These are phyloP conservation scores for Motacilla tschutschensis DNA, from an alignment of 2,113 vertebrate species.

Conservation along the genomic window DNA sequence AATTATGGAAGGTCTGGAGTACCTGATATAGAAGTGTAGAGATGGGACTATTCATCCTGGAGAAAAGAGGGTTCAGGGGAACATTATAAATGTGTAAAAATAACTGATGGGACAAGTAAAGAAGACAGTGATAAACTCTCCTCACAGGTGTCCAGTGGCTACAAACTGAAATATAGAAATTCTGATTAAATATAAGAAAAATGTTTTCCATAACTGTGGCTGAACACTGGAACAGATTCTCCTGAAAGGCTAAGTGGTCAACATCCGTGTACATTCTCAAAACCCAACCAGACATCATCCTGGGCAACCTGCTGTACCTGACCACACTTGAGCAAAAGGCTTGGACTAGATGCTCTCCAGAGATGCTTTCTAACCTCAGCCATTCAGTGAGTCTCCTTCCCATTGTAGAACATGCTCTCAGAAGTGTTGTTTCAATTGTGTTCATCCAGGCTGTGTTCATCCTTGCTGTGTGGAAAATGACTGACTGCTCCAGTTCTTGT, in stretches of 20 bases:
- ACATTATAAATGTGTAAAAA: not conserved
- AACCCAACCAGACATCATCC: not conserved
- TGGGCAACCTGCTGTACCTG: not conserved
- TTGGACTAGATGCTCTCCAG: not conserved
- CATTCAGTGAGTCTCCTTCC: not conserved
- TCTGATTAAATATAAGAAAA: not conserved
- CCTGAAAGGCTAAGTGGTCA: accelerated
- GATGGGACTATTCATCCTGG: not conserved
- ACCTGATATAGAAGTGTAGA: not conserved
- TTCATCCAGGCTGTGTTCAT: not conserved
- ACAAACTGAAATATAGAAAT: not conserved
- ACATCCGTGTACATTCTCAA: not conserved
- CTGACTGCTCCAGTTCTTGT: not conserved
- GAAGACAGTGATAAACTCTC: not conserved
- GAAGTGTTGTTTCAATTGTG: not conserved
- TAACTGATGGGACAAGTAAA: not conserved
- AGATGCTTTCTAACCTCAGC: not conserved
- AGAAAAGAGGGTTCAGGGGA: not conserved
- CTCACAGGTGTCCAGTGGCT: not conserved
- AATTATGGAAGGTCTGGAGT: not conserved
- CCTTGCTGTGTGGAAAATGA: not conserved
- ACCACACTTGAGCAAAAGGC: not conserved
- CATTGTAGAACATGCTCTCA: not conserved
- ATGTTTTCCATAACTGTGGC: accelerated
- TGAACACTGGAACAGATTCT: not conserved